Conservation (phyloP, 2,888 invertebrate genomes). For the Matsumyia berberina region DNA sequence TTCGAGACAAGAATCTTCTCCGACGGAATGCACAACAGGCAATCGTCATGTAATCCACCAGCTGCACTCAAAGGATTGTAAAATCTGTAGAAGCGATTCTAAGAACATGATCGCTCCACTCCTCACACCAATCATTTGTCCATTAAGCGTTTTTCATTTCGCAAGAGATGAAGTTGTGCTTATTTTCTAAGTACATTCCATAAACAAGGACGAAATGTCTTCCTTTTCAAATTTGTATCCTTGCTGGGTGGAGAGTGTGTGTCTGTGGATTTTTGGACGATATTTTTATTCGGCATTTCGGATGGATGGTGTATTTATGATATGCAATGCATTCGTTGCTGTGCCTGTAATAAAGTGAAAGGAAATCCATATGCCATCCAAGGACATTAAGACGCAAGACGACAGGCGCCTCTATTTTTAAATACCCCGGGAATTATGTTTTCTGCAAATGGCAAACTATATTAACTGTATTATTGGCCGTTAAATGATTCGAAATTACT, state of each 20-base stretch:
- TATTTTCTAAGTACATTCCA: conserved; percentile 48
- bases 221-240: conserved; percentile 9
- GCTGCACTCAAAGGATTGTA: conserved; percentile 71
- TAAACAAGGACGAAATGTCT: conserved; percentile 51
- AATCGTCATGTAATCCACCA: conserved; percentile 73
- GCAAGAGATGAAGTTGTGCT: conserved; percentile 16
- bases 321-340: too few relatives aligned
- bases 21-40: conserved; percentile 39
- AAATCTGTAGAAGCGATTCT: conserved; percentile 55
- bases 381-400: conserved; percentile 60
- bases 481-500: conserved; percentile 69
- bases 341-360: conserved; percentile 35
- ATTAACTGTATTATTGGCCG: conserved; percentile 33
- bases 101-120: conserved; percentile 33
- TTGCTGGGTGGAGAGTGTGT: background rate
- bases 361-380: conserved; percentile 58
- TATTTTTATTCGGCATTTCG: conserved; percentile 35
- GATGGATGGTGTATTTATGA: conserved; percentile 16
- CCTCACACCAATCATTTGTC: conserved; percentile 14
- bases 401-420: conserved; percentile 62
- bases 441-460: conserved; percentile 16
- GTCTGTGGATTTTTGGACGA: background rate
- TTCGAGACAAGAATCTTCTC: conserved; percentile 31
- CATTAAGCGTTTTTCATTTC: conserved; percentile 35
- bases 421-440: conserved; percentile 20